Evolutionary conservation across 2,888 invertebrate species (phyloP), one percentile per base, ranked within the genome.

Genomic region (Cataglyphis cursor): DNA sequence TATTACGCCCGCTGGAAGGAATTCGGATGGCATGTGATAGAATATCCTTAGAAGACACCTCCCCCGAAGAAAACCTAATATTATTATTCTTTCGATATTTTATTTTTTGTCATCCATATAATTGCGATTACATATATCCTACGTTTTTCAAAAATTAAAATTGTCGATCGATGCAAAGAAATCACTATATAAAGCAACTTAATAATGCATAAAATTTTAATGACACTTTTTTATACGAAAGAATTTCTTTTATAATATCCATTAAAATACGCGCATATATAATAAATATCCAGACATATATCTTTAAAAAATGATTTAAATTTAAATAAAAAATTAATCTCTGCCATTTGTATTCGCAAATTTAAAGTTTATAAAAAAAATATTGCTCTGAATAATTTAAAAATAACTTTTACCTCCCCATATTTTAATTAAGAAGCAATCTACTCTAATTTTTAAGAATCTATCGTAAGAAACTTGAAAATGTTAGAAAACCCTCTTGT

Each of bases 1-100:
- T 74, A 66, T 75, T 59, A 64, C 62, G 65, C 44, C 72, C 66
- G 54, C 59, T 24, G 6, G 8, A 4, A 48, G 10, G 31, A 73
- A 73, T 76, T 80, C n/a, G 31, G 78, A 70, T 68, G 51, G 24
- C 35, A 35, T 51, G 28, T 35, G 35, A 24, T 24, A n/a, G 1
- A 41, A 51, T 66, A 54, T 41, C 15, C 48, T 54, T 66, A 38
- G 41, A 54, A 66, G 54, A n/a, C n/a, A 65, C n/a, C 24, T 51
- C 38, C 21, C 12, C 1, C 12, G 28, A 54, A 24, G n/a, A 10
- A 18, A 5, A 1, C 4, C 5, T n/a, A 38, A 66, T 75, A 24
- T 12, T 24, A 35, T 54, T 44, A 48, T 0, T 28, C 9, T 28
- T 51, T n/a, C 24, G 51, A 51, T 24, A 24, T 3, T 24, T 54